Conservation (phyloP, 2,113 vertebrate genomes). For the Diadophis punctatus region DNA sequence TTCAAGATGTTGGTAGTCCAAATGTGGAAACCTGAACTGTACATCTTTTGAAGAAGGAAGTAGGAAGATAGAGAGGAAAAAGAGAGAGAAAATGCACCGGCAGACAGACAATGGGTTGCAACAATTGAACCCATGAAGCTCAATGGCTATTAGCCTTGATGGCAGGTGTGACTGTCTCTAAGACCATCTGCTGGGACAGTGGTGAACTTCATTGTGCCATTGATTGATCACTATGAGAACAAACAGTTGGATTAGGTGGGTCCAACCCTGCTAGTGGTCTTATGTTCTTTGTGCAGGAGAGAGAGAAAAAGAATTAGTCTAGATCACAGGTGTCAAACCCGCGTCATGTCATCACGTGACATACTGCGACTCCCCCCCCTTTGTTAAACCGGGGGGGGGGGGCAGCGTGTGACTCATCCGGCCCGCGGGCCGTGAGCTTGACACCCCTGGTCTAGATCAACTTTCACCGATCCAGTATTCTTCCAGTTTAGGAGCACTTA, state of each 20-base stretch:
- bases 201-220: background rate
- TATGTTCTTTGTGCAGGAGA: background rate
- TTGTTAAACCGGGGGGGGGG: too few species aligned
- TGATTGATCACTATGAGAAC: background rate
- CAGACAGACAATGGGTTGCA: background rate
- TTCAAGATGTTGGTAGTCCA: background rate
- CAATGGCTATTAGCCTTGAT: background rate
- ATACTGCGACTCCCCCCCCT: too few species aligned
- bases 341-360: too few species aligned
- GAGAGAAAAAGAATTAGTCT: background rate
- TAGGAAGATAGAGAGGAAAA: background rate
- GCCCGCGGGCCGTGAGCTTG: too few species aligned
- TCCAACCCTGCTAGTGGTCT: background rate
- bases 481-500: background rate
- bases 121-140: background rate
- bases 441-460: background rate
- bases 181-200: background rate
- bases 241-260: background rate
- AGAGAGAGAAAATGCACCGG: background rate
- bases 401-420: too few species aligned
- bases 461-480: background rate
- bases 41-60: background rate
- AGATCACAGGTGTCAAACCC: too few species aligned
- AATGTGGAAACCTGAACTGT: background rate
- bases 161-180: background rate